Conservation (phyloP, 2,888 invertebrate genomes). For the Sacculina carcini region DNA sequence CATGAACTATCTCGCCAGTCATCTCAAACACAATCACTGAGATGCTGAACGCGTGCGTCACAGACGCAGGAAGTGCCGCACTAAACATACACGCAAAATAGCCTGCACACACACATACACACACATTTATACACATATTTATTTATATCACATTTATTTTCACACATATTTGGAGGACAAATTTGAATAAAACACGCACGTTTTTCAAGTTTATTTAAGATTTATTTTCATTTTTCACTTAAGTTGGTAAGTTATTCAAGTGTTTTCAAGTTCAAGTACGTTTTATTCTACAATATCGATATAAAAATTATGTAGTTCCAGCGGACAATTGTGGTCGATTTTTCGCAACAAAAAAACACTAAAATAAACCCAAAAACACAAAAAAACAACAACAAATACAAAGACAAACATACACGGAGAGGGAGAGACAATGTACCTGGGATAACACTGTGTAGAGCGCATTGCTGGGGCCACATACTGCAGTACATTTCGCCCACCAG, state of each 20-base stretch:
- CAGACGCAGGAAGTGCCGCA: conserved; percentile 81
- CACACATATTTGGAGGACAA: too few species aligned
- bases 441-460: conserved; percentile 25
- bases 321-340: not conserved
- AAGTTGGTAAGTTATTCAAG: too few species aligned
- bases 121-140: not conserved
- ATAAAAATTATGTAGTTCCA: too few species aligned
- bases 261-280: too few species aligned
- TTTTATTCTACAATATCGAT: too few species aligned
- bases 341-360: not conserved
- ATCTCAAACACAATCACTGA: conserved; percentile 95
- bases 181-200: too few species aligned
- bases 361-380: not conserved
- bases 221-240: too few species aligned
- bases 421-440: not conserved
- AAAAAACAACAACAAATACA: not conserved
- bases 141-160: too few species aligned
- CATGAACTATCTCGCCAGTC: conserved; percentile 92
- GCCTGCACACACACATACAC: not conserved
- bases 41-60: conserved; percentile 91
- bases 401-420: not conserved
- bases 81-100: conserved; percentile 44
- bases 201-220: too few species aligned
- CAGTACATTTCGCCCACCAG: conserved; percentile 69
- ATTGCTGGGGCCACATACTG: conserved; percentile 67